Evolutionary conservation across 2,797 vertebrate genomes (phyloP), one percentile per base, ranked within the genome.

Genomic region (Clarias laeviceps): DNA sequence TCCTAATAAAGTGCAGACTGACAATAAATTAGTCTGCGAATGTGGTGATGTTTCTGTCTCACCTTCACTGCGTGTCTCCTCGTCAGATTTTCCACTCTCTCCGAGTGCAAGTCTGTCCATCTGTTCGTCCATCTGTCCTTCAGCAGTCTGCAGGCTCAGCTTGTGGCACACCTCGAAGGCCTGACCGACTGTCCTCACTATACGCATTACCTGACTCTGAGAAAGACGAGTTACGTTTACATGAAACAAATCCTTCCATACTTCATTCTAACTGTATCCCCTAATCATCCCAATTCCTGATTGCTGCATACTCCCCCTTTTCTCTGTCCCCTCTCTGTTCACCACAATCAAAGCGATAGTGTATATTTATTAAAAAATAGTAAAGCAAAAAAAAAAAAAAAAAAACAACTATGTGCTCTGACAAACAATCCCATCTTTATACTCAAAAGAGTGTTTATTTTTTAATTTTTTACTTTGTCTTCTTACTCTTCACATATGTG

Each of bases 161-260:
- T 97, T 97, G 89, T 97, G 96, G 89, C 96, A 97, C 80, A 97
- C 96, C 91, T 97, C 96, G 24, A 98, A 97, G 20, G 97, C 96
- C 91, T 97, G 96, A 32, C 97, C 96, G 22, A 96, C 93, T 0
- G 97, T 96, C 74, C 96, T 94, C 86, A 97, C 96, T 57, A 96
- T 96, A 0, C 94, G 96, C 96, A 97, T 96, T 34, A 95, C 96
- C 92, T 96, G 96, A 68, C 94, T 96, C 96, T 97, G 84, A 70
- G 12, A 82, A 17, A 62, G 32, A 27, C 27, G 8, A 45, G 9
- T 37, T 27, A 82, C 9, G 18, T 40, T 40, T n/a, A 27, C 24
- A 50, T 27, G 14, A 62, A 40, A 40, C 1, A 15, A 1, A 70
- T 22, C 20, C 29, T 68, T 68, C 15, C 65, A 32, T 7, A 20